A percentile compares a stretch with the other conserved stretches of the same genome.
Evolutionary conservation across 2,888 invertebrate genomes (phyloP).

Genomic region (Loripinus fragilis): DNA sequence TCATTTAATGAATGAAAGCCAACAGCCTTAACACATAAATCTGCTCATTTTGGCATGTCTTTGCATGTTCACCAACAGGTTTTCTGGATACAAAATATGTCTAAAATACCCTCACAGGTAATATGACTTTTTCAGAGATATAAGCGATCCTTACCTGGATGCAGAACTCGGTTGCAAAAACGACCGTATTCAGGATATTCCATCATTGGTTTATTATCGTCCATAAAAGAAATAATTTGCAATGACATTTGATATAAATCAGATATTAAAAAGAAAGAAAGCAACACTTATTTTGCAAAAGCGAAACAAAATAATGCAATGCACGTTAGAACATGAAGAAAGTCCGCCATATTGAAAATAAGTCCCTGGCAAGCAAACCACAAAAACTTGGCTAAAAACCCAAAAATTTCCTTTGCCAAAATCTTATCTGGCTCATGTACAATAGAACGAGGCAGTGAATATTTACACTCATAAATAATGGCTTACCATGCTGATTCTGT

Average conservation of each 20-base stretch:
- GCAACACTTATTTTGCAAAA: not conserved
- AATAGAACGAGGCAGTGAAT: constrained; percentile 57
- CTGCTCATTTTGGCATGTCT: too few relatives aligned
- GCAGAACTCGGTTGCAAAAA: not conserved
- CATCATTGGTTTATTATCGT: too few relatives aligned
- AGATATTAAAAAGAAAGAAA: not conserved
- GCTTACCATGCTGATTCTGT: constrained; percentile 60
- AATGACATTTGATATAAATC: not conserved
- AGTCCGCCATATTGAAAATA: constrained; percentile 76
- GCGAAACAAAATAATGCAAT: constrained; percentile 21
- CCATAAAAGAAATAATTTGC: too few relatives aligned
- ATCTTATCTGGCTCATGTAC: constrained; percentile 64
- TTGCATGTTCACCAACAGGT: too few relatives aligned
- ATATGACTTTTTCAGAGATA: too few relatives aligned
- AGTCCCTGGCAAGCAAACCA: constrained; percentile 66
- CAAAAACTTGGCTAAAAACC: constrained; percentile 65
- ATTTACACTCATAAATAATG: constrained; percentile 50
- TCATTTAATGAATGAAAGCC: too few relatives aligned
- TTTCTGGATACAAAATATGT: too few relatives aligned
- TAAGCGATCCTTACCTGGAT: constrained; percentile 42
- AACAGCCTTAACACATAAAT: too few relatives aligned
- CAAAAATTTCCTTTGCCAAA: constrained; percentile 64
- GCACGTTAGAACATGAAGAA: constrained; percentile 75
- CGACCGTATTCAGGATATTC: too few relatives aligned
- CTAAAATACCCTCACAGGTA: too few relatives aligned